These are phyloP conservation scores for Conger conger DNA, from an alignment of 2,113 vertebrate genomes.

Conservation along the genomic window DNA sequence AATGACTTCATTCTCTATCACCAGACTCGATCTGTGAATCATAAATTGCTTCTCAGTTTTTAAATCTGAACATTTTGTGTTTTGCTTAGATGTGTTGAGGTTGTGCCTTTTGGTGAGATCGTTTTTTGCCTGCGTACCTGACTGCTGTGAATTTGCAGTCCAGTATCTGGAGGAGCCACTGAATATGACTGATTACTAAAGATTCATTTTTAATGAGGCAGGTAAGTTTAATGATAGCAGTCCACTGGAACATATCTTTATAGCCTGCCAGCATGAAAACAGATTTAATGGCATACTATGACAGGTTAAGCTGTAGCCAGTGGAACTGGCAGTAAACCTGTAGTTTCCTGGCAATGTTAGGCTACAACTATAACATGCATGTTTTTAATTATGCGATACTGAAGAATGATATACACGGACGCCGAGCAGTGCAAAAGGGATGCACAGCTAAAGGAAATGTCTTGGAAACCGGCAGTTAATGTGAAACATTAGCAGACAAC, in stretches of 20 bases:
- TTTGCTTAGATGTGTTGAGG: too few relatives aligned
- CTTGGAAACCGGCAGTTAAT: neutral
- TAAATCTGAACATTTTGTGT: too few relatives aligned
- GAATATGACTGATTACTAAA: neutral
- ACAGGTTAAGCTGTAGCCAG: neutral
- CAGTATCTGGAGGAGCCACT: neutral
- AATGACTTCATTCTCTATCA: too few relatives aligned
- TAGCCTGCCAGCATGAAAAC: neutral
- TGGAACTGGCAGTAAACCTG: neutral
- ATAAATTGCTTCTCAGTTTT: neutral
- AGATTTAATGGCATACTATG: neutral
- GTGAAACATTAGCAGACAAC: neutral
- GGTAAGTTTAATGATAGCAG: neutral
- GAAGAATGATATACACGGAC: neutral
- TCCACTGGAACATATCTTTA: neutral
- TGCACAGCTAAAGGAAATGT: neutral
- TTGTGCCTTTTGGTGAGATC: neutral
- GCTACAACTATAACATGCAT: neutral
- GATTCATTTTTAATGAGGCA: neutral
- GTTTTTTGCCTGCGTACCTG: neutral
- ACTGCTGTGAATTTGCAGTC: neutral
- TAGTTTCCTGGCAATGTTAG: neutral
- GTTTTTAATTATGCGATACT: neutral
- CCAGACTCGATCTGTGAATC: too few relatives aligned
- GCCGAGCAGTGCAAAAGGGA: neutral